Evolutionary conservation across 2,888 invertebrate species (phyloP), one percentile per base, ranked within the genome.

Genomic region (Stegana nigrithorax): DNA sequence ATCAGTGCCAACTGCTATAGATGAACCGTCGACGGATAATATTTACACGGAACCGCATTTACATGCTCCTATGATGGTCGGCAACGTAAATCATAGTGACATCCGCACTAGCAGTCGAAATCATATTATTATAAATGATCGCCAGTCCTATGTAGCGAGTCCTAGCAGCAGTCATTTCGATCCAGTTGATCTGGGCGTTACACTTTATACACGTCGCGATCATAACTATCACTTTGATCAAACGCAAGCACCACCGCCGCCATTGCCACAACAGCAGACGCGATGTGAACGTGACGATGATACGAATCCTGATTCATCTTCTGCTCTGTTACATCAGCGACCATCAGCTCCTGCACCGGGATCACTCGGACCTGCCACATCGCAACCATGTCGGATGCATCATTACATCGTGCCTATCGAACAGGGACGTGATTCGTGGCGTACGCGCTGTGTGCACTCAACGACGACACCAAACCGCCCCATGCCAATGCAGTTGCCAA

Each of bases 141-240:
- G 29, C 2, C 19, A 17, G 2, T 5, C 21, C 3, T 19, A n/a
- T 8, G 6, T 55, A 5, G 53, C 29, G 12, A 29, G 10, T 4
- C 14, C 39, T 32, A 12, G 29, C 7, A 21, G 14, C 12, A n/a
- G 12, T 17, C 36, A 21, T 55, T 55, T 19, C n/a, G 14, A 17
- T 19, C 53, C 53, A 14, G 32, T 55, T 23, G 53, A 55, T 32
- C n/a, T 55, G 7, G 53, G 53, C 32, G n/a, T n/a, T n/a, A 36
- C 36, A 21, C 21, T 55, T 19, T 36, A 21, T n/a, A 2, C 60
- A 25, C 59, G 59, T 10, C 59, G 42, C n/a, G 44, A 25, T 21
- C 63, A 51, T 25, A 14, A 17, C 17, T 63, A 21, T 29, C 67
- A 25, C 25, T 45, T n/a, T 59, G 63, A 55, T 58, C 63, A 8